These are phyloP conservation scores for Athetis lepigone DNA, from an alignment of 2,888 invertebrate species.

Conservation along the genomic window DNA sequence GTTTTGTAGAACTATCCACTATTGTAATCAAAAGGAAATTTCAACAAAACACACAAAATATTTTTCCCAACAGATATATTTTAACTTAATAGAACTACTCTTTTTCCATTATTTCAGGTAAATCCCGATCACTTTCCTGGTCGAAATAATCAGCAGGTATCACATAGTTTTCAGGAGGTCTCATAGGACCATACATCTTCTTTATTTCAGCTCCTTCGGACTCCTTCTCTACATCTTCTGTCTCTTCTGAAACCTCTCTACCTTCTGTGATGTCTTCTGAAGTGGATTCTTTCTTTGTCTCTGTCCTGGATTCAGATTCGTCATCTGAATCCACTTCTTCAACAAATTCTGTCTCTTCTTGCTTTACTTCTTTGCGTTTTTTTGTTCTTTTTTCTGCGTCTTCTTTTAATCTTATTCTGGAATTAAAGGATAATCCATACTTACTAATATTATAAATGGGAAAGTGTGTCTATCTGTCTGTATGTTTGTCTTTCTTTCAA, in stretches of 20 bases:
- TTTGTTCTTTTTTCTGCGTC: conserved; percentile 76
- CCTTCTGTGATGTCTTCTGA: not conserved
- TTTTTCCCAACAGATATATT: conserved; percentile 24
- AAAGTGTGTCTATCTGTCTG: no score
- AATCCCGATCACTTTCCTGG: conserved; percentile 83
- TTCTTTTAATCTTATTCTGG: conserved; percentile 88
- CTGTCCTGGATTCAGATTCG: conserved; percentile 29
- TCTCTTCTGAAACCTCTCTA: conserved; percentile 36
- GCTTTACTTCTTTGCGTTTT: conserved; percentile 66
- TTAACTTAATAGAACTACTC: conserved; percentile 57
- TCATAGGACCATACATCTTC: conserved; percentile 86
- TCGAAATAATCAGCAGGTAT: conserved; percentile 86
- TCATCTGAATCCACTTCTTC: conserved; percentile 89
- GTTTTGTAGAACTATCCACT: no score
- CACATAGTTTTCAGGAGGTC: conserved; percentile 86
- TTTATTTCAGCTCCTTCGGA: conserved; percentile 57
- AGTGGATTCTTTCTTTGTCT: conserved; percentile 17
- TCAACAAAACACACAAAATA: no score
- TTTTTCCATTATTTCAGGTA: conserved; percentile 85
- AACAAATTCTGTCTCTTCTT: conserved; percentile 85
- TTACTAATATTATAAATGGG: no score
- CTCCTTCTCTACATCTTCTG: conserved; percentile 30
- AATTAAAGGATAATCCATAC: no score
- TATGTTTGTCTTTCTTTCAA: no score
- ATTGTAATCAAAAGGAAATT: no score